Base-by-base conservation (phyloP, 2,797 vertebrate species). In the Labeo calbasu region DNA sequence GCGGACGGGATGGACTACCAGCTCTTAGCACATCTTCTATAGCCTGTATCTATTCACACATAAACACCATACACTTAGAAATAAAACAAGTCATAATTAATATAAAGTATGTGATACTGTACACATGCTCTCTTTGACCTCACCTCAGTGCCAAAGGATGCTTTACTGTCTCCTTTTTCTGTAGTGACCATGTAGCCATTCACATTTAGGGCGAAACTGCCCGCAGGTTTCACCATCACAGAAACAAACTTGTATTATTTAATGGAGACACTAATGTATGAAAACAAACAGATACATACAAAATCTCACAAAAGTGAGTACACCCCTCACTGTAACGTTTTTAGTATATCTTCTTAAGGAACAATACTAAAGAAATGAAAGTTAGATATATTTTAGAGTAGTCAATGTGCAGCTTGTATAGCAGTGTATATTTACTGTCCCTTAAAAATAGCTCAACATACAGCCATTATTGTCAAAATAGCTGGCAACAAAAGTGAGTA, bases 1-100 rank as follows among this genome's bases (percentile, higher is more conserved):
- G 55, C 0, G 92, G 92, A n/a, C 89, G 88, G 0, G 92, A 92
- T 32, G 63, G 28, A 65, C 5, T 65, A 65, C 15, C 63, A 65
- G 36, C 63, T 10, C 28, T 65, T 15, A 65, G 63, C 28, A 32
- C 7, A 15, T 32, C 63, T 65, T 65, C 28, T 32, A 65, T 7
- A 65, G 28, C 15, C 14, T 1, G 28, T 36, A 32, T 65, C 63
- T 65, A 32, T 65, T 32, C 7, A 65, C 63, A 65, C 15, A 32
- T 17, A 65, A 65, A 32, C 14, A 32, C 61, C 61, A 65, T 14
- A 65, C 17, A 3, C 61, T 9, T 32, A 32, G 32, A 65, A 32
- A 32, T 46, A 46, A 15, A 65, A 65, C 25, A 65, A 6, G 5
- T 65, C 25, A 65, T 65, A 17, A 7, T 65, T 2, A 15, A 36